A percentile compares a stretch with the other conserved stretches of the same genome.
phyloP scores from a whole-genome alignment of 1,140 invertebrate species.

The Drosophila baimaii region DNA sequence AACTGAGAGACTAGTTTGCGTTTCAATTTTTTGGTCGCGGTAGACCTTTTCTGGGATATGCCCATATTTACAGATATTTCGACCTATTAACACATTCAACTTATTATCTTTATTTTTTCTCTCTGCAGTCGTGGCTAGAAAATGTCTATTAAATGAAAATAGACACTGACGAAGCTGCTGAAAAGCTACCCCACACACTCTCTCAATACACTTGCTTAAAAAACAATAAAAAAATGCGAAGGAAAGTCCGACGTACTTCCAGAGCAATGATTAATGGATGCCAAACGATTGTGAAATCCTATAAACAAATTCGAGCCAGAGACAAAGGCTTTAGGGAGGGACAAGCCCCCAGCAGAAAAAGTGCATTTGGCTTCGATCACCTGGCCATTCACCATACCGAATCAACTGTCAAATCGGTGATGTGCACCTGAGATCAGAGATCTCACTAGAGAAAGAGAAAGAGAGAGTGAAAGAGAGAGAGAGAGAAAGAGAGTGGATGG shows the following conservation, averaged over 20 bases:
- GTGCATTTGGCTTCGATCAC: conserved; percentile 78
- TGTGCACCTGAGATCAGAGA: conserved; percentile 42
- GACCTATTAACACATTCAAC: no score
- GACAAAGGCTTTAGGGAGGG: conserved; percentile 36
- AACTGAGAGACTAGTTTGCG: no score
- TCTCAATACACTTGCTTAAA: conserved; percentile 53
- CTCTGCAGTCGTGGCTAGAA: conserved; percentile 47
- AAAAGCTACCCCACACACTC: conserved; percentile 23
- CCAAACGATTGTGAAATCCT: conserved; percentile 73
- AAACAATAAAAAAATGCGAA: conserved; percentile 62
- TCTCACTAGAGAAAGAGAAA: background rate
- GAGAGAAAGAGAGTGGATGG: background rate
- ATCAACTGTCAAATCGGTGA: conserved; percentile 71
- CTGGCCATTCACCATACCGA: conserved; percentile 46
- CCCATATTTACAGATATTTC: no score
- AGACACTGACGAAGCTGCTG: conserved; percentile 65
- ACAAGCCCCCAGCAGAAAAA: conserved; percentile 25
- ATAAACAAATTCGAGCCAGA: conserved; percentile 62
- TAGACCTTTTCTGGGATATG: no score
- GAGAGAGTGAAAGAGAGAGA: background rate
- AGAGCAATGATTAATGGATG: conserved; percentile 71
- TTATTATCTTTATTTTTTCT: background rate
- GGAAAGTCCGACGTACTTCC: conserved; percentile 23
- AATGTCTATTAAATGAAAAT: conserved; percentile 79
- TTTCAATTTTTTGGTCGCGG: no score